Conservation (phyloP, 2,888 invertebrate genomes). For the Lymantria dispar region DNA sequence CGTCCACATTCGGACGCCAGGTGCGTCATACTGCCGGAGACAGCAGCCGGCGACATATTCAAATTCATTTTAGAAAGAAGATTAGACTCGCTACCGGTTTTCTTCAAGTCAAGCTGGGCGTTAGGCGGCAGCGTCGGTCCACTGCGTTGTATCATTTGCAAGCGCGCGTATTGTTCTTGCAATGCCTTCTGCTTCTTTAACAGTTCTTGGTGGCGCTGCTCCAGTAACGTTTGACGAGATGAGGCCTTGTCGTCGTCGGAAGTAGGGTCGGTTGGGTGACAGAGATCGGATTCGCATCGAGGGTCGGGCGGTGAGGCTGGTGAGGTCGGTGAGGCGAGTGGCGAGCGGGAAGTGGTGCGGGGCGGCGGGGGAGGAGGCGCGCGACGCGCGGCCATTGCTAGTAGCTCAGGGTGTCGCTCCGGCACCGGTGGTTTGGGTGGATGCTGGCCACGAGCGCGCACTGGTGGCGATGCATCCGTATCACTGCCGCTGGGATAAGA, state of each 20-base stretch:
- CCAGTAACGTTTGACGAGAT: constrained; percentile 87
- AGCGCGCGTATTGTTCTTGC: constrained; percentile 94
- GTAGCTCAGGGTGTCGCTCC: constrained; percentile 89
- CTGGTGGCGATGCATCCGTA: constrained; percentile 89
- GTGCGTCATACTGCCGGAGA: constrained; percentile 73
- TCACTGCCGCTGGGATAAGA: constrained; percentile 94
- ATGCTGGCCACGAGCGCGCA: constrained; percentile 83
- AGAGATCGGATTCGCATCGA: constrained; percentile 61
- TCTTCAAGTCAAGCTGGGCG: constrained; percentile 88
- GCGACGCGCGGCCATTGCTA: constrained; percentile 87
- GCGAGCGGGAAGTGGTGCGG: constrained; percentile 94
- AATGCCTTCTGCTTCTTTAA: constrained; percentile 93
- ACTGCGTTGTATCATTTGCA: constrained; percentile 93
- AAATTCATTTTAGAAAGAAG: constrained; percentile 91
- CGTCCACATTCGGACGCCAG: constrained; percentile 48
- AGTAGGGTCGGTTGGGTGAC: constrained; percentile 59
- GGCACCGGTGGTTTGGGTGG: constrained; percentile 90
- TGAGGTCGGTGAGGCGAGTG: constrained; percentile 91
- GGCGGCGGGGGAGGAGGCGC: constrained; percentile 95
- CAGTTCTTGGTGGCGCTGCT: constrained; percentile 94
- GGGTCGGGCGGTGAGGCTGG: constrained; percentile 81
- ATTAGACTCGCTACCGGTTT: constrained; percentile 94
- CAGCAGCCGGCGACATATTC: constrained; percentile 78
- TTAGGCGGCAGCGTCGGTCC: constrained; percentile 85
- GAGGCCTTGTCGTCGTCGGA: constrained; percentile 47